These are phyloP conservation scores for Oryctes rhinoceros DNA, from an alignment of 1,140 invertebrate genomes.

Conservation along the genomic window DNA sequence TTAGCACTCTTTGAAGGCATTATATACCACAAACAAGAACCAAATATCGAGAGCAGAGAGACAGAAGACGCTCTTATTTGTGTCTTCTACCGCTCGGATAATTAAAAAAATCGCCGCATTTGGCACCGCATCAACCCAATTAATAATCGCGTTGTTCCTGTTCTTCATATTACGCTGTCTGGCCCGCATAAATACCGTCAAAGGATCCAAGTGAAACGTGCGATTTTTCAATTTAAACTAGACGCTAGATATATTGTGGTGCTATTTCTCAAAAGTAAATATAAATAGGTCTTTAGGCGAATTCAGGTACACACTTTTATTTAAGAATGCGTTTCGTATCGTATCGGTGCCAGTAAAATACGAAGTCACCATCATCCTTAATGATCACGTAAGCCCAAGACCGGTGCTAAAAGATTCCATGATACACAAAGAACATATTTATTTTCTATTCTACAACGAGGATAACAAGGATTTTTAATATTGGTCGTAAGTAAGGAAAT, in stretches of 20 bases:
- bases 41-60: not conserved
- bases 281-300: too few relatives aligned
- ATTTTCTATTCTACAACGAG: too few relatives aligned
- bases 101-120: slow-evolving; percentile 38
- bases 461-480: too few relatives aligned
- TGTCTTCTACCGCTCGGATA: not conserved
- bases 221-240: slow-evolving; percentile 38
- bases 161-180: slow-evolving; percentile 38
- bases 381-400: too few relatives aligned
- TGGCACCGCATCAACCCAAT: slow-evolving; percentile 37
- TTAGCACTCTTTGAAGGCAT: not conserved
- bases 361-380: too few relatives aligned
- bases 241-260: slow-evolving; percentile 2
- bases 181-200: slow-evolving; percentile 28
- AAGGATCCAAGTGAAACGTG: slow-evolving; percentile 34
- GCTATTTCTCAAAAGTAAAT: too few relatives aligned
- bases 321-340: too few relatives aligned
- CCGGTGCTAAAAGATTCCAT: too few relatives aligned
- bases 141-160: slow-evolving; percentile 39
- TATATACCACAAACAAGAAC: not conserved
- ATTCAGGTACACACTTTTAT: too few relatives aligned
- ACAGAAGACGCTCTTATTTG: not conserved
- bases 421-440: too few relatives aligned
- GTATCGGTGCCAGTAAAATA: too few relatives aligned
- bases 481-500: too few relatives aligned